Conservation (phyloP, 1,140 invertebrate genomes). For the Calephelis virginiensis region DNA sequence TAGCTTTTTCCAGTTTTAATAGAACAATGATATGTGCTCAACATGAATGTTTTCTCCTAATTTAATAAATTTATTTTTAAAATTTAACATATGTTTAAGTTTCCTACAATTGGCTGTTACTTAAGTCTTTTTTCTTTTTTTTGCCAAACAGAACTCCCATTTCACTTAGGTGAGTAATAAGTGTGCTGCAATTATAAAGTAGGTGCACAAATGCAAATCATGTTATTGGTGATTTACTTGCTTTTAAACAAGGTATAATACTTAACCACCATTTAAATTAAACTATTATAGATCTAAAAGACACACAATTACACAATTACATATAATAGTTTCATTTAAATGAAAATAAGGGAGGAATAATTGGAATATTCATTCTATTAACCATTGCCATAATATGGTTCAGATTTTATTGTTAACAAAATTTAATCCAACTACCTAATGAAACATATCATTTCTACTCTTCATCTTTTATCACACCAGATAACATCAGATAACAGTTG, state of each 20-base stretch:
- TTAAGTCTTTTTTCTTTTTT: constrained; percentile 54
- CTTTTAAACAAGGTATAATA: constrained; percentile 10
- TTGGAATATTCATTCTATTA: constrained; percentile 1
- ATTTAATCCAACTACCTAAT: not conserved
- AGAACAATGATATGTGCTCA: too few relatives aligned
- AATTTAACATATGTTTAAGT: constrained; percentile 2
- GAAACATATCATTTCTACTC: constrained; percentile 4
- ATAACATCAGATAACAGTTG: constrained; percentile 8
- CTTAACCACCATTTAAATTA: constrained; percentile 3
- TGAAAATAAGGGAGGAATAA: not conserved
- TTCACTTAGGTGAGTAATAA: constrained; percentile 82
- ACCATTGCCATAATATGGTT: not conserved
- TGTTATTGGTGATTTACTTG: constrained; percentile 7
- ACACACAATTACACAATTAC: not conserved
- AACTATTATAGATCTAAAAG: not conserved
- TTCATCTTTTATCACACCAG: constrained; percentile 3
- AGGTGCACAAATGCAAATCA: constrained; percentile 13
- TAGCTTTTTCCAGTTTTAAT: too few relatives aligned
- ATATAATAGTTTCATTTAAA: constrained; percentile 17
- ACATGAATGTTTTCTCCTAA: not conserved
- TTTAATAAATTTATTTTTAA: constrained; percentile 3
- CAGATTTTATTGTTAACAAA: not conserved
- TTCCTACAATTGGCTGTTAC: constrained; percentile 4
- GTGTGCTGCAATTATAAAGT: constrained; percentile 35
- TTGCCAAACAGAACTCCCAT: constrained; percentile 81